phyloP scores from a whole-genome alignment of 2,797 vertebrate species.

The Ambastaia sidthimunki region DNA sequence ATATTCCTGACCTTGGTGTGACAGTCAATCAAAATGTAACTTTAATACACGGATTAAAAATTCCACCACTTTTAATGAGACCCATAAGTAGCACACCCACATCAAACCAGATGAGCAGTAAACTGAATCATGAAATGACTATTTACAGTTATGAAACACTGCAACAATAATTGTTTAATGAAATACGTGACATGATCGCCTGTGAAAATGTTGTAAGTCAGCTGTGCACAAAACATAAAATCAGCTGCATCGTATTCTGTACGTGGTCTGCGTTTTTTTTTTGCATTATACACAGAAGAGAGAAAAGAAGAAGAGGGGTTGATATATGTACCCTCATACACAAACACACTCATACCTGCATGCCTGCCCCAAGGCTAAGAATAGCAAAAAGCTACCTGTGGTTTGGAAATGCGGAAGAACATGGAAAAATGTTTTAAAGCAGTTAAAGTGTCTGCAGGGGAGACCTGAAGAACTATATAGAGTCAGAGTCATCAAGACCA shows the following conservation, averaged over 20 bases:
- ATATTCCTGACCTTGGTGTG: conserved; percentile 20
- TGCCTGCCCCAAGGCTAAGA: conserved; percentile 32
- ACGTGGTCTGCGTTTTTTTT: neutral
- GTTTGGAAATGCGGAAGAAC: conserved; percentile 8
- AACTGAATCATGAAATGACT: neutral
- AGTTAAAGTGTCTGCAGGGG: conserved; percentile 35
- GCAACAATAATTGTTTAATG: neutral
- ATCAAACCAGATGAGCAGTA: conserved; percentile 16
- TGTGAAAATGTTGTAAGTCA: neutral
- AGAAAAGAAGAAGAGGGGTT: neutral
- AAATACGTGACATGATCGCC: neutral
- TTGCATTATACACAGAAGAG: neutral
- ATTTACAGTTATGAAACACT: conserved; percentile 3
- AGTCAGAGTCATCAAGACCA: neutral
- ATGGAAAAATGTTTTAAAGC: conserved; percentile 30
- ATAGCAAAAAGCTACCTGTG: conserved; percentile 20
- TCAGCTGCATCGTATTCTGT: neutral
- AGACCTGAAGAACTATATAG: conserved; percentile 33
- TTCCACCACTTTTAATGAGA: conserved; percentile 13
- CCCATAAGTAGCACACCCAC: neutral
- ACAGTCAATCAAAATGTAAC: neutral
- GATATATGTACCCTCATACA: conserved; percentile 5
- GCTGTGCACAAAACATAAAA: neutral
- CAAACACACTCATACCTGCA: conserved; percentile 9
- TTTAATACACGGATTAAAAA: conserved; percentile 13